Evolutionary conservation across 2,888 invertebrate species (phyloP).

Genomic region (Sesia apiformis): DNA sequence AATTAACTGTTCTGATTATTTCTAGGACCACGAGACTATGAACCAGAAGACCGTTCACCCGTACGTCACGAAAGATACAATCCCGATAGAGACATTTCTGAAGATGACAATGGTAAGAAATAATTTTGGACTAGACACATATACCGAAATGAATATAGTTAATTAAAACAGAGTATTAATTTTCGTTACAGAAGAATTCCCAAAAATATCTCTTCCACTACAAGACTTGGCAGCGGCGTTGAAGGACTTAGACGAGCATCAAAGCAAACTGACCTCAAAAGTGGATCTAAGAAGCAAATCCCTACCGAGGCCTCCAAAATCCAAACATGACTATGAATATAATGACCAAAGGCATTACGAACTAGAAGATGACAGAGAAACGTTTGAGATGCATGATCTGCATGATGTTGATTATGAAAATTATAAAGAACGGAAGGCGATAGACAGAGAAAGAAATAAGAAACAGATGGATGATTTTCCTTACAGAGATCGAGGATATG

Average conservation of each 20-base stretch:
- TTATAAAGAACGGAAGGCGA: slow-evolving; percentile 62
- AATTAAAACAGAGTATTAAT: background rate
- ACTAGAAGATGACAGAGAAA: slow-evolving; percentile 47
- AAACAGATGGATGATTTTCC: slow-evolving; percentile 34
- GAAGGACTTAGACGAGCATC: slow-evolving; percentile 50
- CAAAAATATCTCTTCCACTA: slow-evolving; percentile 58
- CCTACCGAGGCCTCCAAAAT: slow-evolving; percentile 45
- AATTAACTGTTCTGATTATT: background rate
- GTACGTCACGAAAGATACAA: slow-evolving; percentile 28
- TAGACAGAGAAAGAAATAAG: slow-evolving; percentile 31
- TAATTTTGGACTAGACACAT: no score
- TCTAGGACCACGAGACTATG: slow-evolving; percentile 34
- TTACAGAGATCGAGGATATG: slow-evolving; percentile 46
- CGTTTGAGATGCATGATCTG: slow-evolving; percentile 58
- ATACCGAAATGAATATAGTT: background rate
- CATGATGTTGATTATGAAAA: slow-evolving; percentile 61
- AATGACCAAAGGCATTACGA: slow-evolving; percentile 40
- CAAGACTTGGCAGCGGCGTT: slow-evolving; percentile 62
- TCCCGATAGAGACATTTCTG: slow-evolving; percentile 22
- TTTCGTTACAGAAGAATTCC: slow-evolving; percentile 35
- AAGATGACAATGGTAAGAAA: slow-evolving; percentile 37
- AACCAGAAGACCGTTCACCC: slow-evolving; percentile 35
- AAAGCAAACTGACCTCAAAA: slow-evolving; percentile 40
- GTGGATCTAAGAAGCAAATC: slow-evolving; percentile 51
- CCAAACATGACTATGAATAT: slow-evolving; percentile 43